phyloP scores from a whole-genome alignment of 1,140 invertebrate species.

The Trichonephila clavata region DNA sequence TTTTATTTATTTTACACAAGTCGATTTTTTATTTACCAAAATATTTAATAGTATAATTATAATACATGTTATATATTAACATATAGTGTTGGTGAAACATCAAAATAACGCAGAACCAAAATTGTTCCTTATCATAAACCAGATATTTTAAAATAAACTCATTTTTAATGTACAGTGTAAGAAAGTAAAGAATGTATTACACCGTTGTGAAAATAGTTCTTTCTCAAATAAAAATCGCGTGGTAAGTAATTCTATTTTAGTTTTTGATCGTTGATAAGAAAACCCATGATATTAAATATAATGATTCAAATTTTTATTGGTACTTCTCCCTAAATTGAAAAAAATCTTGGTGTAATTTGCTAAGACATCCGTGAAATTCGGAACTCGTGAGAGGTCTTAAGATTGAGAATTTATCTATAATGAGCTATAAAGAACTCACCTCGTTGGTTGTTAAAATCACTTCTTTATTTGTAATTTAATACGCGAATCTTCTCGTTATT shows the following conservation, averaged over 20 bases:
- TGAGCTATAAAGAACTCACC: slow-evolving; percentile 50
- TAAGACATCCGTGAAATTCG: not conserved
- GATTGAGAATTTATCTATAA: slow-evolving; percentile 53
- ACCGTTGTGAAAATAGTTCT: not conserved
- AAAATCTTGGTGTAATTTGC: not conserved
- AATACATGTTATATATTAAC: no score
- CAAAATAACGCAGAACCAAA: no score
- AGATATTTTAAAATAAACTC: not conserved
- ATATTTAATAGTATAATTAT: no score
- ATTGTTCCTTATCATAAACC: no score
- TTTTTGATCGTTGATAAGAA: not conserved
- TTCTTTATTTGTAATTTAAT: slow-evolving; percentile 59
- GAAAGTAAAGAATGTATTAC: not conserved
- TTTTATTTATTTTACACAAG: no score
- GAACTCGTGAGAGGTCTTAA: not conserved
- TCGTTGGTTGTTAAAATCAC: slow-evolving; percentile 26
- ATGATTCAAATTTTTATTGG: slow-evolving; percentile 41
- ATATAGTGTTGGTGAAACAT: no score
- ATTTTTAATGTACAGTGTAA: not conserved
- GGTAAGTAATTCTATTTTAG: not conserved
- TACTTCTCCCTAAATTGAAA: slow-evolving; percentile 16
- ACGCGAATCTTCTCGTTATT: not conserved
- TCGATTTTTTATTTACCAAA: no score
- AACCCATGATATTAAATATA: slow-evolving; percentile 17
- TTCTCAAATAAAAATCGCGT: not conserved